Conservation (phyloP, 2,888 invertebrate genomes). For the Peribatodes rhomboidaria region DNA sequence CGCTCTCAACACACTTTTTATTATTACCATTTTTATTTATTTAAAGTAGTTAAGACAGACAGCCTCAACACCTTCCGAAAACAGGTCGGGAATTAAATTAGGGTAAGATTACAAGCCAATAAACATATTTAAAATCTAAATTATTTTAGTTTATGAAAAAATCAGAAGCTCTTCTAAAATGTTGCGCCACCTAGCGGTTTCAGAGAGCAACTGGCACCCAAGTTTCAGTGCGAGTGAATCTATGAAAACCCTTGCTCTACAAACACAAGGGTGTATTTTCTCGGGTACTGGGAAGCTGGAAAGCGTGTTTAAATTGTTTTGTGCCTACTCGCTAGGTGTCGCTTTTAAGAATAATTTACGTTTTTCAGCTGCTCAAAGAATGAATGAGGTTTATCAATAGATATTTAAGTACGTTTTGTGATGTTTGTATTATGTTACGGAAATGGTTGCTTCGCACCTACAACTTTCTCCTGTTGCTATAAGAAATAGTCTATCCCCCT, state of each 20-base stretch:
- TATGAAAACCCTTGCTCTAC: background rate
- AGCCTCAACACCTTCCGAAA: too few relatives aligned
- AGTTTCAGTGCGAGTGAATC: background rate
- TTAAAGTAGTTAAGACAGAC: too few relatives aligned
- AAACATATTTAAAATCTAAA: too few relatives aligned
- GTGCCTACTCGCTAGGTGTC: conserved; percentile 13
- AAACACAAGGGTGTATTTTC: background rate
- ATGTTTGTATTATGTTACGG: too few relatives aligned
- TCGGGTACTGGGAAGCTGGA: background rate
- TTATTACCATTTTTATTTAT: background rate
- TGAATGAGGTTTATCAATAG: background rate
- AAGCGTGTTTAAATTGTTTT: conserved; percentile 1
- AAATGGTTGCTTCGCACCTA: too few relatives aligned
- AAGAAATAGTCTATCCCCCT: too few relatives aligned
- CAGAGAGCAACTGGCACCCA: conserved; percentile 17
- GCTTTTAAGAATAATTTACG: background rate
- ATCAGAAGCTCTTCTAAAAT: background rate
- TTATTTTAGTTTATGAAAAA: too few relatives aligned
- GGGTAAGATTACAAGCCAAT: too few relatives aligned
- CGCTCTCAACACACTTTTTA: background rate
- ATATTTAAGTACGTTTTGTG: too few relatives aligned
- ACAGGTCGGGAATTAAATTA: too few relatives aligned
- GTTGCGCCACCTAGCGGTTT: conserved; percentile 40
- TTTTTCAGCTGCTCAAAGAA: background rate
- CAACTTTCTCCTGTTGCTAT: too few relatives aligned